Conservation (phyloP, 2,113 vertebrate species). For the Catharus fuscescens region DNA sequence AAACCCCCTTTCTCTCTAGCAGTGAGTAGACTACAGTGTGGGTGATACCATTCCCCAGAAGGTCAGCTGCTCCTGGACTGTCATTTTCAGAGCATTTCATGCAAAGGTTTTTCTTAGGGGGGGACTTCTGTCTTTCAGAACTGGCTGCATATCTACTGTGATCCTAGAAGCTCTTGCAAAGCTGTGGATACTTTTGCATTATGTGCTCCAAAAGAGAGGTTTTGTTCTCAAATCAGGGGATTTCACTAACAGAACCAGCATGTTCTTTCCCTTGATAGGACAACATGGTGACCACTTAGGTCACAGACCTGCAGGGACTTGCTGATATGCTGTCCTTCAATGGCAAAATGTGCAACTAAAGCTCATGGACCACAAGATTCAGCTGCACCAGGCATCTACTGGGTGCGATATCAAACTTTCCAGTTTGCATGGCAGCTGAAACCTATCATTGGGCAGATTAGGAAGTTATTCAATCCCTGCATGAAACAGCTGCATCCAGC, state of each 20-base stretch:
- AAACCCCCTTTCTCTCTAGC: slow-evolving; percentile 21
- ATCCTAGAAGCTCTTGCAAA: background rate
- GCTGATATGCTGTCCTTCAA: background rate
- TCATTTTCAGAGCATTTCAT: background rate
- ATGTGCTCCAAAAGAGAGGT: background rate
- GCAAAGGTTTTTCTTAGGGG: background rate
- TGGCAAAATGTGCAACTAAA: background rate
- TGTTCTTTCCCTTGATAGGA: background rate
- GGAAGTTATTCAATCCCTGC: slow-evolving; percentile 29
- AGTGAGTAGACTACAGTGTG: slow-evolving; percentile 12
- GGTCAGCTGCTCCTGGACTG: slow-evolving; percentile 47
- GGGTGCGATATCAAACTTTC: background rate
- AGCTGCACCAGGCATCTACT: background rate
- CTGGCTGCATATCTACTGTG: background rate
- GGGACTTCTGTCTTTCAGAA: background rate
- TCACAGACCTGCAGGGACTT: background rate
- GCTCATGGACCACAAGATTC: background rate
- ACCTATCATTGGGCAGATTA: slow-evolving; percentile 29
- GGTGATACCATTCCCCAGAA: slow-evolving; percentile 75
- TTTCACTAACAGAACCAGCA: background rate
- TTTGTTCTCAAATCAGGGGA: background rate
- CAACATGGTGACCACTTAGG: background rate
- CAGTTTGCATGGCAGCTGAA: slow-evolving; percentile 24
- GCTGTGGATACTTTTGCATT: background rate
- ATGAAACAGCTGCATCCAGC: slow-evolving; percentile 42